Evolutionary conservation across 1,140 invertebrate genomes (phyloP).

Genomic region (Eufriesea mexicana): DNA sequence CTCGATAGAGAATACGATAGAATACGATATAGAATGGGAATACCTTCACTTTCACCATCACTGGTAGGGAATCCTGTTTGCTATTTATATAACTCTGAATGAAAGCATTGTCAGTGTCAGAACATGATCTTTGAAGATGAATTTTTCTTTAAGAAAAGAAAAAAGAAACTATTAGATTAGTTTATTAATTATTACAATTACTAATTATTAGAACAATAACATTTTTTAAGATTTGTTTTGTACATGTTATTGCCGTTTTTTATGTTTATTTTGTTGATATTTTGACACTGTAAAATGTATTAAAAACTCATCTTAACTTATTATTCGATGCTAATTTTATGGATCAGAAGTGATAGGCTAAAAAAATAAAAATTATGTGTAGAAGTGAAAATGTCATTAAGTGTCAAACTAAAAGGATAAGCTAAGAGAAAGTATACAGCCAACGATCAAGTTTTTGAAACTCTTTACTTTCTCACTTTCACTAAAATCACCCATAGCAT

Average conservation of each 20-base stretch:
- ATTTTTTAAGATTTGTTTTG: too few species aligned
- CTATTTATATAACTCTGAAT: conserved; percentile 25
- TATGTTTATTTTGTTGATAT: not conserved
- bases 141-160: too few species aligned
- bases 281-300: not conserved
- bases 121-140: not conserved
- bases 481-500: conserved; percentile 3
- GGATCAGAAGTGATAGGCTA: not conserved
- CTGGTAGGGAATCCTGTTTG: conserved; percentile 33
- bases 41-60: conserved; percentile 49
- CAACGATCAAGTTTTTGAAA: conserved; percentile 30
- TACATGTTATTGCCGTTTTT: not conserved
- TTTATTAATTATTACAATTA: too few species aligned
- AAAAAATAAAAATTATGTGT: not conserved
- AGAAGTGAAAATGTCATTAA: not conserved
- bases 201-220: too few species aligned
- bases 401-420: conserved; percentile 5
- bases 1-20: too few species aligned
- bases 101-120: conserved; percentile 34
- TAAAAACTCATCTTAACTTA: not conserved
- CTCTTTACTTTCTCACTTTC: conserved; percentile 45
- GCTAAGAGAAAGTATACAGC: conserved; percentile 49
- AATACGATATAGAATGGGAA: not conserved
- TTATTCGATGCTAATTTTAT: not conserved
- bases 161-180: too few species aligned